Conservation (phyloP, 2,797 vertebrate species). For the Gallinago nigripennis region DNA sequence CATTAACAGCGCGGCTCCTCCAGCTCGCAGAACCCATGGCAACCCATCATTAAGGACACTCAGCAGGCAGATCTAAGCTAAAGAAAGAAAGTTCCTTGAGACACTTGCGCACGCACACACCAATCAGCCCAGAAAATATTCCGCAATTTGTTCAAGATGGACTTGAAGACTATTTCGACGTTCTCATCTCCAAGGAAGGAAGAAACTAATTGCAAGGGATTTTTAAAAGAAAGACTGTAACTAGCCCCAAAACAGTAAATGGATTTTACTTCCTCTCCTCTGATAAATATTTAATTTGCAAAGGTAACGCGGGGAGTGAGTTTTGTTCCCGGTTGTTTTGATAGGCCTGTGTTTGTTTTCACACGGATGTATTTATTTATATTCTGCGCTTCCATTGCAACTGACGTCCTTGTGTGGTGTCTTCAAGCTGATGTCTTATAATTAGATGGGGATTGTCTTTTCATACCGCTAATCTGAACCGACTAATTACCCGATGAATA, state of each 20-base stretch:
- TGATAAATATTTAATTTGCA: conserved; percentile 75
- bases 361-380: not conserved
- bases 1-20: not conserved
- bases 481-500: conserved; percentile 59
- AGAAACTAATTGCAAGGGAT: conserved; percentile 45
- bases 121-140: not conserved
- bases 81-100: not conserved
- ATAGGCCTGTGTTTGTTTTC: not conserved
- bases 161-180: not conserved
- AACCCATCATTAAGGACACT: not conserved
- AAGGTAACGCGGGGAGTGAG: conserved; percentile 26
- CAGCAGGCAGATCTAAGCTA: not conserved
- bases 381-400: not conserved
- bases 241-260: conserved; percentile 67
- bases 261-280: conserved; percentile 70
- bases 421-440: conserved; percentile 47
- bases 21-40: not conserved
- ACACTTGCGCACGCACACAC: not conserved
- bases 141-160: not conserved
- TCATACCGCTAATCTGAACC: conserved; percentile 29
- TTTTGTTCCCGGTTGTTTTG: not conserved
- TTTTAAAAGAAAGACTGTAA: conserved; percentile 41
- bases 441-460: conserved; percentile 64
- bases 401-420: conserved; percentile 30
- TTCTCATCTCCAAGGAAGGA: not conserved